phyloP scores from a whole-genome alignment of 2,888 invertebrate genomes.

The Stenoptilia bipunctidactyla region DNA sequence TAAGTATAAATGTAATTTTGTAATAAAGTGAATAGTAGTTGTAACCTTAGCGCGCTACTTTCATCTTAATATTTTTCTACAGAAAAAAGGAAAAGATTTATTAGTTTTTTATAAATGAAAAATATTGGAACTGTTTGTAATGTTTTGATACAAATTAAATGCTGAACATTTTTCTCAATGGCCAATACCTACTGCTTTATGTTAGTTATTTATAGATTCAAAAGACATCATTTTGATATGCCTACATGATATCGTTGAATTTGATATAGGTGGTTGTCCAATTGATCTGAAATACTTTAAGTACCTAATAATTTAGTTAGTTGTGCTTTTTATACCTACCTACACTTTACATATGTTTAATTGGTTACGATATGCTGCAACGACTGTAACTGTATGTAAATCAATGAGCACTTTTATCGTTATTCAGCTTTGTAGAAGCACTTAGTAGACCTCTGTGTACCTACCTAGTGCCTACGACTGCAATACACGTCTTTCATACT shows the following conservation, averaged over 20 bases:
- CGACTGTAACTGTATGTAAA: not conserved
- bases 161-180: constrained; percentile 57
- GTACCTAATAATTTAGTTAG: not conserved
- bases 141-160: constrained; percentile 32
- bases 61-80: not conserved
- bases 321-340: not conserved
- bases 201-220: constrained; percentile 35
- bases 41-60: not conserved
- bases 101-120: constrained; percentile 32
- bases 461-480: not conserved
- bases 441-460: not conserved
- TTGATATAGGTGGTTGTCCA: too few species aligned
- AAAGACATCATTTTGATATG: constrained; percentile 15
- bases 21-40: too few species aligned
- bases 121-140: constrained; percentile 24
- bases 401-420: not conserved
- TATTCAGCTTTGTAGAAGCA: not conserved
- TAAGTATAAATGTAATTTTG: too few species aligned
- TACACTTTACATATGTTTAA: not conserved
- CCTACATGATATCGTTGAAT: too few species aligned
- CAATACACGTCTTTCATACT: not conserved
- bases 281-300: too few species aligned
- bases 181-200: constrained; percentile 39
- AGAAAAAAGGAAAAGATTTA: constrained; percentile 10
- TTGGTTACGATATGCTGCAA: not conserved